phyloP scores from a whole-genome alignment of 2,797 vertebrate genomes.

The Vespertilio murinus region DNA sequence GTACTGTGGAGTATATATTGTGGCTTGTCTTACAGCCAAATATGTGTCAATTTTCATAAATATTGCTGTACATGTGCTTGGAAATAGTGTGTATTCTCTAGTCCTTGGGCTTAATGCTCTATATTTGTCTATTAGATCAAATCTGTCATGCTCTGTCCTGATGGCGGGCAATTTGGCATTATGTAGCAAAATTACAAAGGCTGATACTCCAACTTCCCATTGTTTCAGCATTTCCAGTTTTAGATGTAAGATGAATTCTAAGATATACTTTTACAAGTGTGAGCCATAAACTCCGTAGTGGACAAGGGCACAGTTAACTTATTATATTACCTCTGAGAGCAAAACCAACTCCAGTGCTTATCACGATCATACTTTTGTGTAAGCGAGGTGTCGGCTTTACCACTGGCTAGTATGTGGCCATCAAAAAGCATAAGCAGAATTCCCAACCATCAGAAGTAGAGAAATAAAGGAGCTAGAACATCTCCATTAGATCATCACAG shows the following conservation, averaged over 20 bases:
- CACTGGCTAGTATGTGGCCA: background rate
- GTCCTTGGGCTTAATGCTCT: background rate
- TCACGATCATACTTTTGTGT: background rate
- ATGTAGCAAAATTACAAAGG: background rate
- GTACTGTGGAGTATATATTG: background rate
- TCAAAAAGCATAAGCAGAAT: background rate
- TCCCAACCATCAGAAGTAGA: background rate
- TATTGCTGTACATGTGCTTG: background rate
- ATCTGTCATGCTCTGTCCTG: background rate
- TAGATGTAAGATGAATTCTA: background rate
- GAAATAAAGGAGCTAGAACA: background rate
- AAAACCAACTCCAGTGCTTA: background rate
- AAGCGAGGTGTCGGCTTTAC: background rate
- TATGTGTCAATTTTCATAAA: conserved; percentile 24
- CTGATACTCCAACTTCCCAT: background rate
- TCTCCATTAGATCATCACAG: background rate
- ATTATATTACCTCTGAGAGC: background rate
- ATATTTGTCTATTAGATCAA: background rate
- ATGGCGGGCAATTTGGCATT: background rate
- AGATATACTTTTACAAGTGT: background rate
- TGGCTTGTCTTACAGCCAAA: conserved; percentile 17
- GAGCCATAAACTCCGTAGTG: background rate
- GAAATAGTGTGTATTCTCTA: background rate
- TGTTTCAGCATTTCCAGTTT: background rate
- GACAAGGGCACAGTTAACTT: background rate